Conservation (phyloP, 2,888 invertebrate species). For the Onthophagus sagittarius region DNA sequence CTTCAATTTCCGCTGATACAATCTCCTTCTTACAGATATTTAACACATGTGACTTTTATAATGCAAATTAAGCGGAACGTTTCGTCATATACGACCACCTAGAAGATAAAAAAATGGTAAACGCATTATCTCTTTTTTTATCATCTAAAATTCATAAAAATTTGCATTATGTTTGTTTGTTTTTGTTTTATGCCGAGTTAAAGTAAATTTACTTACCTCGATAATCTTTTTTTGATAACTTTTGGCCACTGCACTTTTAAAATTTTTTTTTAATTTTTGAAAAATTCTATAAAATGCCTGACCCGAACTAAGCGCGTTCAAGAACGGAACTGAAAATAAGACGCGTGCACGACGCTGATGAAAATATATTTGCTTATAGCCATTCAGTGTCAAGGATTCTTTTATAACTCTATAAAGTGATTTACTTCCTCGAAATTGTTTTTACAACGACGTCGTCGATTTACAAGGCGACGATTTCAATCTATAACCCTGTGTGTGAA, state of each 20-base stretch:
- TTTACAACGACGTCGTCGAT: no score
- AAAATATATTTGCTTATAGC: not conserved
- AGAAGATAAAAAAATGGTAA: not conserved
- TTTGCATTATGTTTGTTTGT: not conserved
- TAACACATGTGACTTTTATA: not conserved
- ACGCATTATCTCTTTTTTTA: not conserved
- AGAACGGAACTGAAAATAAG: not conserved
- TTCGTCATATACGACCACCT: not conserved
- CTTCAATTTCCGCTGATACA: not conserved
- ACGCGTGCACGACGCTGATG: not conserved
- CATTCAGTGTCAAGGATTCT: not conserved
- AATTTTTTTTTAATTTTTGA: not conserved
- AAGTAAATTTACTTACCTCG: no score
- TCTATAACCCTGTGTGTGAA: not conserved
- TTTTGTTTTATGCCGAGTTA: not conserved
- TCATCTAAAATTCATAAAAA: not conserved
- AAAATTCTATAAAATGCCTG: not conserved
- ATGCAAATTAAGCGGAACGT: not conserved
- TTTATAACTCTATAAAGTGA: not conserved
- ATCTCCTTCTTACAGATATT: not conserved
- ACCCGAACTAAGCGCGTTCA: not conserved
- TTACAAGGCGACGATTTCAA: not conserved
- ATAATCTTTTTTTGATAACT: not conserved
- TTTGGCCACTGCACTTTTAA: not conserved
- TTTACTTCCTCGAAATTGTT: not conserved